Evolutionary conservation across 2,797 vertebrate species (phyloP).

Genomic region (Anolis apletophallus): DNA sequence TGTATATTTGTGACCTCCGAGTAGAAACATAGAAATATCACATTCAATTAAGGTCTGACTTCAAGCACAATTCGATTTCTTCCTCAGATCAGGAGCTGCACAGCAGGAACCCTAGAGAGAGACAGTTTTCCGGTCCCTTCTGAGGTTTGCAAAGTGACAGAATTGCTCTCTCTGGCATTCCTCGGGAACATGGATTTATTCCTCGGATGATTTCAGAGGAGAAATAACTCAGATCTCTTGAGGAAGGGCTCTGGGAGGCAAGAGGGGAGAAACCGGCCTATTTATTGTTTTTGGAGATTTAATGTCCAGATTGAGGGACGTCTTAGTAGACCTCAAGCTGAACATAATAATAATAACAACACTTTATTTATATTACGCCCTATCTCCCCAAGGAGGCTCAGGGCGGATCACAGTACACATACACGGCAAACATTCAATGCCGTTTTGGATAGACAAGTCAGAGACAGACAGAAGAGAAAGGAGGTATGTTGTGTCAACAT

Average conservation of each 20-base stretch:
- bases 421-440: too few relatives aligned
- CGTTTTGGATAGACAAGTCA: too few relatives aligned
- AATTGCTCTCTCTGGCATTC: constrained; percentile 62
- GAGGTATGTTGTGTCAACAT: too few relatives aligned
- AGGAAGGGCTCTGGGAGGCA: constrained; percentile 50
- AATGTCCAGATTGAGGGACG: too few relatives aligned
- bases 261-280: constrained; percentile 37
- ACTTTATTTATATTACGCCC: too few relatives aligned
- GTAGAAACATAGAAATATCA: constrained; percentile 40
- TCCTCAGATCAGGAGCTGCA: constrained; percentile 37
- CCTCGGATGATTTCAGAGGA: constrained; percentile 51
- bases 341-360: too few relatives aligned
- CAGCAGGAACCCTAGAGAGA: constrained; percentile 32
- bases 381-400: too few relatives aligned
- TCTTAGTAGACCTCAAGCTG: too few relatives aligned
- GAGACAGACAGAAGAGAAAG: too few relatives aligned
- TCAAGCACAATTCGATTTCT: constrained; percentile 40
- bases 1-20: constrained; percentile 36
- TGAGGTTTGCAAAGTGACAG: constrained; percentile 43
- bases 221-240: not conserved
- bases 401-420: too few relatives aligned
- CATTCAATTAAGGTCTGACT: constrained; percentile 50
- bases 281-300: constrained; percentile 3
- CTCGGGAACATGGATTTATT: constrained; percentile 57
- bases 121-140: constrained; percentile 43